Base-by-base conservation (phyloP, 2,888 invertebrate species). In the Ctena decussata region DNA sequence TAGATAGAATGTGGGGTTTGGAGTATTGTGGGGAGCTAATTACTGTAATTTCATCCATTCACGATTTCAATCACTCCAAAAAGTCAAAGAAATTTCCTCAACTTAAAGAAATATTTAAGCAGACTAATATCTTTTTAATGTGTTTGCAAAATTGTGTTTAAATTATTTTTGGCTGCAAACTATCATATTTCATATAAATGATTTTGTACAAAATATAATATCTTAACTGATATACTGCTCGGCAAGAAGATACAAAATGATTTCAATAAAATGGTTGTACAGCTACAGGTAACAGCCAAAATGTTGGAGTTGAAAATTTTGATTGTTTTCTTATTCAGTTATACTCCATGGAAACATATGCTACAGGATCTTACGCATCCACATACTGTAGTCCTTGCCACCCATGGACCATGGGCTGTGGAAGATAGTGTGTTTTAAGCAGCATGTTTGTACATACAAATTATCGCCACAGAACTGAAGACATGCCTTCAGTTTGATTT, bases 121-220 rank as follows among this genome's bases (percentile, higher is more conserved):
- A 12, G 35, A 65, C 65, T 65, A 65, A 65, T 65, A 65, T 35
- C 11, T 65, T 65, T 65, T 65, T 65, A 65, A 65, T 65, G 65
- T 65, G 65, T 35, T 65, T 65, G 11, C 35, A 65, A 65, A 65
- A 35, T 30, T 32, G 12, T 3, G 18, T 32, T 65, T 32, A 35
- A 65, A 65, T 65, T 65, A 65, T 30, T 15, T 65, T 65, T 21
- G 32, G 65, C 35, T 65, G 35, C 30, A 30, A 65, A 65, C 11
- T 65, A 65, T 65, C 65, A 32, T 32, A 35, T 65, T 65, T 30
- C 65, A 35, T 32, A 35, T 65, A 32, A 35, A 35, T 65, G 65
- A 12, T 57, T 57, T 57, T 30, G 27, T 11, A 30, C 6, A 24
- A 57, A 5, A 21, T 21, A n/a, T 30, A 27, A 27, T 24, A 5